Evolutionary conservation across 2,888 invertebrate species (phyloP).

Genomic region (Drosophila prostipennis): DNA sequence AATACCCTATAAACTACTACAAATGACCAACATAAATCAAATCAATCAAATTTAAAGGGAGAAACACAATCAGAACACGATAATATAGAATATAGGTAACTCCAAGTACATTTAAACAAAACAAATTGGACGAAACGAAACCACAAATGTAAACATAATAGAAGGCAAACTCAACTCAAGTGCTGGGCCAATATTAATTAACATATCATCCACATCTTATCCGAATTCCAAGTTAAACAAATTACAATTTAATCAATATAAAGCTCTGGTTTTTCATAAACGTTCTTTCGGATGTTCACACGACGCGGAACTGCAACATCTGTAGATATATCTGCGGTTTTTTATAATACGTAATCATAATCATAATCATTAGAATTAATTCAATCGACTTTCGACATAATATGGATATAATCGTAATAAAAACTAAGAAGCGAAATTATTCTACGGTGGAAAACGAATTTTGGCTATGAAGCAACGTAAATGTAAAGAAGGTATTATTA

Average conservation of each 20-base stretch:
- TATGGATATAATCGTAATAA: slow-evolving; percentile 48
- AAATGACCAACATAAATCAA: slow-evolving; percentile 28
- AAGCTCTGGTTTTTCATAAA: slow-evolving; percentile 61
- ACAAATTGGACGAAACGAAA: slow-evolving; percentile 51
- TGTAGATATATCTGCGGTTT: slow-evolving; percentile 14
- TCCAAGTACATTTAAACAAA: slow-evolving; percentile 53
- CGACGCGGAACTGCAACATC: slow-evolving; percentile 17
- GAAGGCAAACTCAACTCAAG: slow-evolving; percentile 56
- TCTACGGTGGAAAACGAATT: slow-evolving; percentile 76
- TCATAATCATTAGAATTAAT: slow-evolving; percentile 17
- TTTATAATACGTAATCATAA: slow-evolving; percentile 15
- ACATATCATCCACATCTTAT: slow-evolving; percentile 48
- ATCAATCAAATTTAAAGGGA: slow-evolving; percentile 21
- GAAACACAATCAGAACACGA: slow-evolving; percentile 22
- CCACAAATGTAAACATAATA: slow-evolving; percentile 41
- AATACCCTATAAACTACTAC: background rate
- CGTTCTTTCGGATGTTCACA: slow-evolving; percentile 18
- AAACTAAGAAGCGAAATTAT: slow-evolving; percentile 70
- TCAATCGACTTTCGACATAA: slow-evolving; percentile 34
- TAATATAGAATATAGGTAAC: slow-evolving; percentile 8
- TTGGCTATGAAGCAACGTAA: slow-evolving; percentile 74
- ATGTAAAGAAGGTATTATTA: slow-evolving; percentile 61
- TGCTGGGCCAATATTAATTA: slow-evolving; percentile 27
- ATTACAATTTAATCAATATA: slow-evolving; percentile 70
- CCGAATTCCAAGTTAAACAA: slow-evolving; percentile 60